Percentiles rank a stretch among this genome's conserved stretches.
Conservation (phyloP, 2,797 vertebrate genomes). For the Hozukius guyotensis region DNA sequence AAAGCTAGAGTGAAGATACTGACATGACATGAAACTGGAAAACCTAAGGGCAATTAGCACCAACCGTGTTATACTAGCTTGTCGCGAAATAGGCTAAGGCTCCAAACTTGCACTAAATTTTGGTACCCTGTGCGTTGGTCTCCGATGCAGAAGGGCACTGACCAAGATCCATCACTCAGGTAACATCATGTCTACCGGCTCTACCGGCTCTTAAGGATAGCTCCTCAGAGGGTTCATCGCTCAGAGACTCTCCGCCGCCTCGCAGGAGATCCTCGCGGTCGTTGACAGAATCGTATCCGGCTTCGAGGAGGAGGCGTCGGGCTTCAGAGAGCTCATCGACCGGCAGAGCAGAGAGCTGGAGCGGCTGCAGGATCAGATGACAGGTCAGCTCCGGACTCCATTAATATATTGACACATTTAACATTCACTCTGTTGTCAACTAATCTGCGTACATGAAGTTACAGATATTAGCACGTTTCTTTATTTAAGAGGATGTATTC, state of each 20-base stretch:
- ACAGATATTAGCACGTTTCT: fast-evolving
- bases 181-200: no score
- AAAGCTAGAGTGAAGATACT: no score
- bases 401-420: fast-evolving
- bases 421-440: neutral
- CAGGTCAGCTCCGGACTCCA: neutral
- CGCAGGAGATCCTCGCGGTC: constrained; percentile 51
- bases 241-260: constrained; percentile 39
- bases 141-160: fast-evolving
- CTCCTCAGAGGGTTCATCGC: constrained; percentile 1
- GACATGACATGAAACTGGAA: no score
- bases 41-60: no score
- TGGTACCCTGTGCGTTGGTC: fast-evolving
- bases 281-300: constrained; percentile 46
- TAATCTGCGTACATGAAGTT: neutral
- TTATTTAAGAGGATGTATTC: fast-evolving
- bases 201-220: no score
- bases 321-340: constrained; percentile 33
- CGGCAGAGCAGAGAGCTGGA: constrained; percentile 56
- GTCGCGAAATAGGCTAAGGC: fast-evolving
- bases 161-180: no score
- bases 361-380: neutral
- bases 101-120: no score
- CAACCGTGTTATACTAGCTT: no score
- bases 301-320: constrained; percentile 60